phyloP scores from a whole-genome alignment of 2,888 invertebrate genomes.

The Syrphus vitripennis region DNA sequence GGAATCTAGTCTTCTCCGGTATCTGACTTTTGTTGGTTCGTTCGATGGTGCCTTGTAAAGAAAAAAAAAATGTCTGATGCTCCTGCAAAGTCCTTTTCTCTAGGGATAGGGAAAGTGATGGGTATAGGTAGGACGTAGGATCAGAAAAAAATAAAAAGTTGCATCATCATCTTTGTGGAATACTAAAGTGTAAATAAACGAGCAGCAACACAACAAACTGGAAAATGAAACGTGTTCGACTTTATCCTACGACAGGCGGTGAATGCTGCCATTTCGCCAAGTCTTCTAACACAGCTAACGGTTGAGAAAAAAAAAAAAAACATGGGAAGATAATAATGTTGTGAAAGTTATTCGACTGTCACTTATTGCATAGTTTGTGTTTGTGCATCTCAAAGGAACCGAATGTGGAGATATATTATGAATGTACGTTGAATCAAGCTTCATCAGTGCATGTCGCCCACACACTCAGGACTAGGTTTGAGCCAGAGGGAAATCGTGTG shows the following conservation, averaged over 20 bases:
- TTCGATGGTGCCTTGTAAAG: neutral
- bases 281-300: neutral
- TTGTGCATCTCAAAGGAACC: conserved; percentile 42
- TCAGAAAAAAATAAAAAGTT: conserved; percentile 33
- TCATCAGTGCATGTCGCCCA: neutral
- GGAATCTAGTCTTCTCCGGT: neutral
- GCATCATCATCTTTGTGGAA: conserved; percentile 26
- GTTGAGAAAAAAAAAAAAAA: neutral
- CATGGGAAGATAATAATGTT: conserved; percentile 59
- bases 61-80: neutral
- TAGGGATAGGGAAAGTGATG: neutral
- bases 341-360: conserved; percentile 54
- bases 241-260: neutral
- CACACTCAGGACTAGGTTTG: too few relatives aligned
- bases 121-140: neutral
- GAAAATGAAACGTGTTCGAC: conserved; percentile 36
- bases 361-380: conserved; percentile 51
- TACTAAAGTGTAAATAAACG: conserved; percentile 10
- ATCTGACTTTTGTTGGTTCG: neutral
- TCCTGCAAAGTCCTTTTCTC: neutral
- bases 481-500: conserved; percentile 5
- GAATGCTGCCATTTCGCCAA: neutral
- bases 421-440: conserved; percentile 8
- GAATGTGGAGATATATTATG: neutral
- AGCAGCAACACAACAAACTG: neutral